These are phyloP conservation scores for Alethe diademata DNA, from an alignment of 2,113 vertebrate species.

Conservation along the genomic window DNA sequence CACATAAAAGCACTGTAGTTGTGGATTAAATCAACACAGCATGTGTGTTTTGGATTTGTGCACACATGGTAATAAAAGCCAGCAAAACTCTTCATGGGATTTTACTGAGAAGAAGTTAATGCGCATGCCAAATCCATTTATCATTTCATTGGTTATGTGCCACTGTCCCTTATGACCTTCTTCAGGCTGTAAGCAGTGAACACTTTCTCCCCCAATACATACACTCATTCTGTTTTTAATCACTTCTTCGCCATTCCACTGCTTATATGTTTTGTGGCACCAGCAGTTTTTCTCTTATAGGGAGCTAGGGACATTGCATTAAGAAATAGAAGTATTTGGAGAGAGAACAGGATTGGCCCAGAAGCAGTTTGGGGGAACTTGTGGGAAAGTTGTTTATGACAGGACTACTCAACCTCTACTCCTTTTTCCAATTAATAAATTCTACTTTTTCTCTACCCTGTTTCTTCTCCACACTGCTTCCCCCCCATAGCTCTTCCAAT, in stretches of 20 bases:
- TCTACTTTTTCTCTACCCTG: neutral
- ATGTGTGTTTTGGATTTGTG: constrained; percentile 23
- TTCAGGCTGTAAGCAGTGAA: neutral
- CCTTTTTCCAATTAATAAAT: neutral
- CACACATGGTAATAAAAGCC: neutral
- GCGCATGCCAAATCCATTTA: constrained; percentile 34
- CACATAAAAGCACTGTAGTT: neutral
- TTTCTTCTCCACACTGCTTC: neutral
- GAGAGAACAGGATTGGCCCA: neutral
- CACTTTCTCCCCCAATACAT: neutral
- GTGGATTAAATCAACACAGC: neutral
- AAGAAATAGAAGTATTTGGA: neutral
- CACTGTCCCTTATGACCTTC: neutral
- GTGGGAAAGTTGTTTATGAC: neutral
- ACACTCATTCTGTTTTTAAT: neutral
- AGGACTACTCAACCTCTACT: neutral
- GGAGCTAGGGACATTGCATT: neutral
- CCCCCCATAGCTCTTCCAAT: neutral
- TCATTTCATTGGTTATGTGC: constrained; percentile 27
- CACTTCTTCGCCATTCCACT: neutral
- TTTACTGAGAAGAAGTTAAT: constrained; percentile 17
- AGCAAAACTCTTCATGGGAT: constrained; percentile 26
- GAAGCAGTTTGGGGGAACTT: neutral
- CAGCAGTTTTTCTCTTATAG: neutral
- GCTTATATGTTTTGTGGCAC: neutral